phyloP scores from a whole-genome alignment of 2,797 vertebrate genomes.

The Notolepis coatsorum region DNA sequence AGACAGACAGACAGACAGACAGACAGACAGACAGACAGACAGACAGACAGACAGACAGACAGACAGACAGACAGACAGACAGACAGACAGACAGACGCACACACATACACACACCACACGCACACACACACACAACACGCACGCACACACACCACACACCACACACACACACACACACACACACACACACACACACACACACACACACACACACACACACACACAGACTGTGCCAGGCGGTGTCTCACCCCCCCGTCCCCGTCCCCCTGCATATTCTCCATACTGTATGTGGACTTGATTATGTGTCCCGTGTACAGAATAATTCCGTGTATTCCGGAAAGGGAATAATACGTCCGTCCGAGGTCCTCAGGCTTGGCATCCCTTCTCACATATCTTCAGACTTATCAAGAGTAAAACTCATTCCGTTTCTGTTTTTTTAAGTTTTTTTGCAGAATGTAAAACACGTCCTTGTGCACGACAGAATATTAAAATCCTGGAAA shows the following conservation, averaged over 20 bases:
- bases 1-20: conserved; percentile 33
- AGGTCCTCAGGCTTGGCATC: conserved; percentile 57
- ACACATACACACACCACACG: neutral
- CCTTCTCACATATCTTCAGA: conserved; percentile 38
- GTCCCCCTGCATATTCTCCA: conserved; percentile 23
- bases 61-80: conserved; percentile 26
- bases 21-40: neutral
- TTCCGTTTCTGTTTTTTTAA: conserved; percentile 51
- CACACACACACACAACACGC: conserved; percentile 46
- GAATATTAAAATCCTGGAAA: conserved; percentile 53
- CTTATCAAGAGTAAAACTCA: conserved; percentile 53
- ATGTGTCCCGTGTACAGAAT: conserved; percentile 58
- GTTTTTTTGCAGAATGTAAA: conserved; percentile 31
- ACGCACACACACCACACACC: neutral
- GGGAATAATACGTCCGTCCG: conserved; percentile 49
- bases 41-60: neutral
- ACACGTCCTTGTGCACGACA: conserved; percentile 42
- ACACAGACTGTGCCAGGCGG: conserved; percentile 30
- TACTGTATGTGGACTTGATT: conserved; percentile 57
- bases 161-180: neutral
- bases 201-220: conserved; percentile 32
- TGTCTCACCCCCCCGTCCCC: conserved; percentile 31
- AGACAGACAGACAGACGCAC: conserved; percentile 16
- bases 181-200: conserved; percentile 2
- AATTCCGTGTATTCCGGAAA: conserved; percentile 60